Evolutionary conservation across 2,113 vertebrate genomes (phyloP), one percentile per base, ranked within the genome.

Genomic region (Sula dactylatra): DNA sequence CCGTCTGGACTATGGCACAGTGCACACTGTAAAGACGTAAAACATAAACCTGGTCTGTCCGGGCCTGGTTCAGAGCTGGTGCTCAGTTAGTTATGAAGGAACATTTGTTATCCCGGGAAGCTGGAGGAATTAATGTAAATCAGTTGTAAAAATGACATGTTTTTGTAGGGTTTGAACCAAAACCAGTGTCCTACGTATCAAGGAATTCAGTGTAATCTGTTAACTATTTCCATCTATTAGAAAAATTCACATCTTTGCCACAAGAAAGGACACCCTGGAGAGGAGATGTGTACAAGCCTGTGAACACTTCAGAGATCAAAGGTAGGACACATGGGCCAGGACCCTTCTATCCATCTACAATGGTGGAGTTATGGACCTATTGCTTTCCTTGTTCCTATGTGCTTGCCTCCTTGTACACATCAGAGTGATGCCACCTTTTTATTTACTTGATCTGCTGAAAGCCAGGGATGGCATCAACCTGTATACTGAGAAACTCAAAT

Each of bases 1-100:
- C 15, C 0, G 1, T 22, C 50, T 80, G 67, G 55, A 34, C 34
- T n/a, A 10, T 3, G 8, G 27, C 1, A 1, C 1, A 6, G 32
- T 61, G 31, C 44, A 6, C 11, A 29, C 13, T 26, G 20, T 24
- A 40, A 62, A 73, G 78, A 56, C 50, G n/a, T 31, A 67, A 79
- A 73, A 50, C 24, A 49, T 55, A 47, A 69, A 64, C 27, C 18
- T 36, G 72, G 14, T 64, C 49, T 81, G 26, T 21, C 61, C 10
- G 1, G 34, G 50, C 11, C 55, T 76, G 29, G n/a, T 38, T 64
- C 61, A 69, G 67, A 81, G 13, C 38, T 26, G 32, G n/a, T 65
- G 52, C 31, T 82, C 40, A 17, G 27, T 38, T 65, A 44, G 40
- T n/a, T 71, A 27, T n/a, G 64, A 61, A 81, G 24, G 27, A 85